These are phyloP conservation scores for Glyphotaelius pellucidus DNA, from an alignment of 2,888 invertebrate genomes.

Conservation along the genomic window DNA sequence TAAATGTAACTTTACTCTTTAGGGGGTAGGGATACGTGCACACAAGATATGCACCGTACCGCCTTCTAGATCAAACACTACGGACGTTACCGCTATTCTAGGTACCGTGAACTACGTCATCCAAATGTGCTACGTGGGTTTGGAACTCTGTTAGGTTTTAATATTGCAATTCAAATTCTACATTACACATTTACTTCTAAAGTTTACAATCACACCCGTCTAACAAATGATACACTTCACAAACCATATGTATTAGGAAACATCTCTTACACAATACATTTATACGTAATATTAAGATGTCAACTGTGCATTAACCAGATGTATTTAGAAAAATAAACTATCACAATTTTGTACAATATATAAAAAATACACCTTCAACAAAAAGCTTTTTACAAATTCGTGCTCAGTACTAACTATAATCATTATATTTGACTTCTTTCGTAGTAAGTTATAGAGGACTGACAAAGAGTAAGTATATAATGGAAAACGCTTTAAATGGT, in stretches of 20 bases:
- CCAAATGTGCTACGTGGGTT: constrained; percentile 14
- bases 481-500: constrained; percentile 14
- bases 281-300: constrained; percentile 28
- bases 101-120: background rate
- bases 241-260: background rate
- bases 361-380: constrained; percentile 43
- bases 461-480: constrained; percentile 11
- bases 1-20: background rate
- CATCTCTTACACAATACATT: constrained; percentile 2
- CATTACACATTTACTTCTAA: background rate
- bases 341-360: constrained; percentile 49
- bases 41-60: too few species aligned
- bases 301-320: constrained; percentile 15
- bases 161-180: constrained; percentile 25
- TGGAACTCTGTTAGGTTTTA: constrained; percentile 7
- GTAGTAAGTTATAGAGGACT: constrained; percentile 19
- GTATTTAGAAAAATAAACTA: constrained; percentile 48
- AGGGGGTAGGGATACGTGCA: background rate
- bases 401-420: constrained; percentile 12
- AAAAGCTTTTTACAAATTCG: constrained; percentile 35
- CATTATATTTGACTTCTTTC: background rate
- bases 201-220: constrained; percentile 16
- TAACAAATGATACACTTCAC: constrained; percentile 11
- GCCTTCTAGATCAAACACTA: background rate
- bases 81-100: background rate